Evolutionary conservation across 2,113 vertebrate species (phyloP).

Genomic region (Natator depressus): DNA sequence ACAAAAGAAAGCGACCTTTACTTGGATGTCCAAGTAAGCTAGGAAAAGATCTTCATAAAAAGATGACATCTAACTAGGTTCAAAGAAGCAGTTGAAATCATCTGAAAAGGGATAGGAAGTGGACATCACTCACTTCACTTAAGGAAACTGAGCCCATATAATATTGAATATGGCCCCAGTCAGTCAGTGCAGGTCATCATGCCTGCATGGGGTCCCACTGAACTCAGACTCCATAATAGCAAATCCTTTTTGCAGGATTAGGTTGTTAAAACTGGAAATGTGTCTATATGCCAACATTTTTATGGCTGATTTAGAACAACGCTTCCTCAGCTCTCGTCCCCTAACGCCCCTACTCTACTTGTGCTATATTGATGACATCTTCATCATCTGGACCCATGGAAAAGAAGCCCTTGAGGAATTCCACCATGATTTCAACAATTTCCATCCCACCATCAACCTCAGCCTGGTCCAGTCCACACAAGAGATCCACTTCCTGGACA

Average conservation of each 20-base stretch:
- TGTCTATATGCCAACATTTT: no score
- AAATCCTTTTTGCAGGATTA: not conserved
- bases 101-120: not conserved
- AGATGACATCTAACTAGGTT: not conserved
- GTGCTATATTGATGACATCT: no score
- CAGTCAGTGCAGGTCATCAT: not conserved
- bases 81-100: not conserved
- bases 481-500: no score
- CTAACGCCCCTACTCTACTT: no score
- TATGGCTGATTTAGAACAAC: no score
- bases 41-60: not conserved
- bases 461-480: no score
- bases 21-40: not conserved
- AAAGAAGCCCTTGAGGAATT: no score
- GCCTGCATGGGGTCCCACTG: not conserved
- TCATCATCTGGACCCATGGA: no score
- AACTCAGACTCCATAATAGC: not conserved
- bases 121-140: not conserved
- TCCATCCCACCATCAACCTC: no score
- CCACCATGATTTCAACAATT: no score
- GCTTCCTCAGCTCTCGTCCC: no score
- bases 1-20: not conserved
- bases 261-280: not conserved
- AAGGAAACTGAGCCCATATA: accelerated
- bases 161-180: accelerated